Conservation (phyloP, 1,140 invertebrate genomes). For the Polypedilum pembai region DNA sequence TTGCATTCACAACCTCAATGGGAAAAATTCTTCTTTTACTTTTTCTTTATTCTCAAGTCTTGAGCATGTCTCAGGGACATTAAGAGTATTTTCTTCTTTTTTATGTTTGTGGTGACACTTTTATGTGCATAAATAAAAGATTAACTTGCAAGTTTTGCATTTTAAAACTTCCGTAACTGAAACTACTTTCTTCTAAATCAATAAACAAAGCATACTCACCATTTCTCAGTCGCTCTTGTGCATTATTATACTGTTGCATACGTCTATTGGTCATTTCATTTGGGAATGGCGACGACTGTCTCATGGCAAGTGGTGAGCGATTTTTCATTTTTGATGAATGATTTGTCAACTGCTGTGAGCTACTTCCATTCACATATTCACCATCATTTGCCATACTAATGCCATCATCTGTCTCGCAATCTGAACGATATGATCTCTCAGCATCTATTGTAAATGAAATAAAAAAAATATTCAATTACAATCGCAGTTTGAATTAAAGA, state of each 20-base stretch:
- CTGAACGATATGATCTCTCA: constrained; percentile 52
- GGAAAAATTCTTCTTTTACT: not conserved
- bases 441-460: constrained; percentile 44
- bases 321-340: constrained; percentile 43
- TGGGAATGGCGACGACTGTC: constrained; percentile 60
- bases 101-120: not conserved
- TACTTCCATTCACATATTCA: constrained; percentile 18
- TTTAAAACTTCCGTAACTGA: not conserved
- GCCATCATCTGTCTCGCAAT: constrained; percentile 50
- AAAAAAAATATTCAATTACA: too few relatives aligned
- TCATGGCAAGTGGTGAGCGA: constrained; percentile 45
- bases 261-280: constrained; percentile 56
- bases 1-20: not conserved
- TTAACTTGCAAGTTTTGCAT: constrained; percentile 2
- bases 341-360: constrained; percentile 22
- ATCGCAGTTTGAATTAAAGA: too few relatives aligned
- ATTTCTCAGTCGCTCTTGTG: constrained; percentile 45
- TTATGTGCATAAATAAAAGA: not conserved
- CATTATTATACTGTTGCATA: constrained; percentile 46
- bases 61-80: too few relatives aligned
- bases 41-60: not conserved
- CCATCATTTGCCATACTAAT: constrained; percentile 29
- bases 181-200: not conserved
- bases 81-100: not conserved
- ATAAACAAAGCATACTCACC: not conserved